Evolutionary conservation across 2,113 vertebrate genomes (phyloP).

Genomic region (Vombatus ursinus): DNA sequence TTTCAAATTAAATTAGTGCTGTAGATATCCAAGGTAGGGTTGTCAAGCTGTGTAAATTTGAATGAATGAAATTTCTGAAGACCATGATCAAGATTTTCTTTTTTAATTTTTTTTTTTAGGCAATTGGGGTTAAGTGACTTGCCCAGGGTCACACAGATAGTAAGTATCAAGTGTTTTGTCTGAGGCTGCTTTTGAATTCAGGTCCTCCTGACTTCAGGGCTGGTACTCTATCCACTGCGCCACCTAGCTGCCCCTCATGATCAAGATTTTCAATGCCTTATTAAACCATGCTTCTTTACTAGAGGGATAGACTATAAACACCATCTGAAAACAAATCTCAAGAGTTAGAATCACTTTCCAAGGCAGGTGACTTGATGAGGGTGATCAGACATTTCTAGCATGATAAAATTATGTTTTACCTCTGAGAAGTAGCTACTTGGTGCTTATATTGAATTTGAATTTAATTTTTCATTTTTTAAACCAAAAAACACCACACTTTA

Average conservation of each 20-base stretch:
- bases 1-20: slow-evolving; percentile 38
- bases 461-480: slow-evolving; percentile 40
- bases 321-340: slow-evolving; percentile 31
- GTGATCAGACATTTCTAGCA: not conserved
- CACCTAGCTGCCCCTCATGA: no score
- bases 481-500: slow-evolving; percentile 7
- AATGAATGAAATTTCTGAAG: slow-evolving; percentile 49
- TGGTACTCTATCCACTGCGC: no score
- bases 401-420: slow-evolving; percentile 52
- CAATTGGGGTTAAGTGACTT: no score
- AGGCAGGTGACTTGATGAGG: not conserved
- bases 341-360: slow-evolving; percentile 15
- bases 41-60: slow-evolving; percentile 38
- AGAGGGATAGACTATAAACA: slow-evolving; percentile 36
- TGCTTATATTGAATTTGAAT: slow-evolving; percentile 40
- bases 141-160: no score
- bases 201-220: no score
- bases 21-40: slow-evolving; percentile 15
- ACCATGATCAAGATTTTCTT: not conserved
- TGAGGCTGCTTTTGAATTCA: no score
- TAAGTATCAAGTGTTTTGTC: no score
- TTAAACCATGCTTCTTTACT: slow-evolving; percentile 39
- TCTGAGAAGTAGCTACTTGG: slow-evolving; percentile 23
- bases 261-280: slow-evolving; percentile 47
- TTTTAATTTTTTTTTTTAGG: no score